These are phyloP conservation scores for Pterois miles DNA, from an alignment of 2,797 vertebrate species.

Conservation along the genomic window DNA sequence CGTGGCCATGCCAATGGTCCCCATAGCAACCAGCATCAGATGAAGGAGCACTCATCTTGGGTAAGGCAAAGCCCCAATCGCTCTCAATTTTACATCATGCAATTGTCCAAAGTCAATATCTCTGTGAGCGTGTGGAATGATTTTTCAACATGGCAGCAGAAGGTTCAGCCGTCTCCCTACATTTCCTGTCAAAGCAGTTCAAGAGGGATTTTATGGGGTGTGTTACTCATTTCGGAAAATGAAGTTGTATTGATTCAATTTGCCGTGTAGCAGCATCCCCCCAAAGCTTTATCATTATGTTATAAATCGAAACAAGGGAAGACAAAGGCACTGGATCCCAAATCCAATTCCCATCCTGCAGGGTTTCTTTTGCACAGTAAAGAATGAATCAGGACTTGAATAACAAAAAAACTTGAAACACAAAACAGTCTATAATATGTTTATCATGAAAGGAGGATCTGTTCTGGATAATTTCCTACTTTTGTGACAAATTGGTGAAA, in stretches of 20 bases:
- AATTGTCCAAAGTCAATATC: constrained; percentile 26
- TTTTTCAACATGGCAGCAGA: constrained; percentile 22
- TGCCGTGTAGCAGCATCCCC: constrained; percentile 29
- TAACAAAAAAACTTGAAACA: constrained; percentile 23
- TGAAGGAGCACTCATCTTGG: constrained; percentile 99
- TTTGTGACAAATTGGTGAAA: constrained; percentile 1
- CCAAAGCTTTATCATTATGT: constrained; percentile 47
- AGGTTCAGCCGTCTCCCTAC: background rate
- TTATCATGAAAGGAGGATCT: constrained; percentile 1
- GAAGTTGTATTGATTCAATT: constrained; percentile 60
- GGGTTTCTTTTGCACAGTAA: constrained; percentile 11
- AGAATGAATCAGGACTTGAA: constrained; percentile 33
- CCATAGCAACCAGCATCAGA: constrained; percentile 99
- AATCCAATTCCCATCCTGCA: constrained; percentile 61
- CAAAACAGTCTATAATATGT: constrained; percentile 9
- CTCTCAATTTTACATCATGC: constrained; percentile 3
- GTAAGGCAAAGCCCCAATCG: constrained; percentile 75
- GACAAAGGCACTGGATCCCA: constrained; percentile 33
- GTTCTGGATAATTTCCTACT: background rate
- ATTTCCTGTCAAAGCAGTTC: constrained; percentile 31
- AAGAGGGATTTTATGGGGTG: constrained; percentile 26
- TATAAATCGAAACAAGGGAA: constrained; percentile 64
- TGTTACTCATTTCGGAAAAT: constrained; percentile 56
- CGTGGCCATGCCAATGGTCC: constrained; percentile 93
- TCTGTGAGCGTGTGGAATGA: constrained; percentile 5